Percentiles rank a stretch among this genome's conserved stretches.
These are phyloP conservation scores for Sepiola atlantica DNA, from an alignment of 2,888 invertebrate genomes.

Conservation along the genomic window DNA sequence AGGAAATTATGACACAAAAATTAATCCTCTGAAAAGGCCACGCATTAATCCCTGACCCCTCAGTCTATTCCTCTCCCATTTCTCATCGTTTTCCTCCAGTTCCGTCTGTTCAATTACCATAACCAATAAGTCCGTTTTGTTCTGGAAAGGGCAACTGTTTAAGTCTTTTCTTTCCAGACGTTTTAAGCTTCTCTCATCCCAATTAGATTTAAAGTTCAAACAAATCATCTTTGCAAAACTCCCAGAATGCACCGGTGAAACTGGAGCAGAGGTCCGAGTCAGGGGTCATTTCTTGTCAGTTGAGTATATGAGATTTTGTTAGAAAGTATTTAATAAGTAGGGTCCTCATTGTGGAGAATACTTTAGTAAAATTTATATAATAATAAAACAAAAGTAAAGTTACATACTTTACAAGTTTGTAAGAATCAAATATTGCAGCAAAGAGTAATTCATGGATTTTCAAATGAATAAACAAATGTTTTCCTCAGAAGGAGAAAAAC, in stretches of 20 bases:
- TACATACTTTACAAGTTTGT: too few relatives aligned
- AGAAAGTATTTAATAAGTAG: too few relatives aligned
- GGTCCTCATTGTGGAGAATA: too few relatives aligned
- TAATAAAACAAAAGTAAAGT: too few relatives aligned
- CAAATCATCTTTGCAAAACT: neutral
- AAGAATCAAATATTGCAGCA: too few relatives aligned
- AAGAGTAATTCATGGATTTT: too few relatives aligned
- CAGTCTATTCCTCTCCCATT: neutral
- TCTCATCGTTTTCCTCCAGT: neutral
- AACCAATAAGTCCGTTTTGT: neutral
- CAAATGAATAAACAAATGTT: too few relatives aligned
- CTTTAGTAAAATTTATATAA: too few relatives aligned
- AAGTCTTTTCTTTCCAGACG: neutral
- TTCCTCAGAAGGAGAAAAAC: too few relatives aligned
- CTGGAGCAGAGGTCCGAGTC: neutral
- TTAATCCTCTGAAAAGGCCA: conserved; percentile 21
- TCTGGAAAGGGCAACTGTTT: neutral
- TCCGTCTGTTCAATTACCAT: neutral
- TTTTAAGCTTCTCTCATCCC: neutral
- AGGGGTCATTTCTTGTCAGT: neutral
- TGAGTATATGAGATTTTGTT: too few relatives aligned
- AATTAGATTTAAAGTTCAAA: neutral
- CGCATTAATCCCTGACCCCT: neutral
- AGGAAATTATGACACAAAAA: neutral
- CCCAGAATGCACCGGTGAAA: neutral